phyloP scores from a whole-genome alignment of 2,113 vertebrate species.

The Gallinago jamesoni region DNA sequence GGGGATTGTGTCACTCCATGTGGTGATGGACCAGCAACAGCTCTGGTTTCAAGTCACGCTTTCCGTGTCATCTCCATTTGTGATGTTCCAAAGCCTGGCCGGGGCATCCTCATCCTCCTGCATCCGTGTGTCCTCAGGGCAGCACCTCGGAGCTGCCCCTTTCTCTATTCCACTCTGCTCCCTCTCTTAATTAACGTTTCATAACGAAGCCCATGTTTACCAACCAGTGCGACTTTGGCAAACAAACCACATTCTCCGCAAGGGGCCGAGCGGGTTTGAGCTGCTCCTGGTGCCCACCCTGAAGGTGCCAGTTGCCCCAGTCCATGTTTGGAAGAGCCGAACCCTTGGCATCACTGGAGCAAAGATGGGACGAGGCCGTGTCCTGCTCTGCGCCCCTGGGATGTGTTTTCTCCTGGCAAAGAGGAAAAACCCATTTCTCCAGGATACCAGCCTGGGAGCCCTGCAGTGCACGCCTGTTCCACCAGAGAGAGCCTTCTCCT shows the following conservation, averaged over 20 bases:
- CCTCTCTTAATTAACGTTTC: accelerated
- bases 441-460: accelerated
- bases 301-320: accelerated
- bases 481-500: conserved; percentile 37
- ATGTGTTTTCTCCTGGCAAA: too few relatives aligned
- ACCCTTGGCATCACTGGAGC: background rate
- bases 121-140: background rate
- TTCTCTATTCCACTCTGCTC: accelerated
- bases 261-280: accelerated
- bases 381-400: accelerated
- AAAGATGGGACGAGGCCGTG: accelerated
- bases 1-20: accelerated
- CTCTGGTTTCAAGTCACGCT: background rate
- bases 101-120: accelerated
- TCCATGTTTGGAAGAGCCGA: background rate
- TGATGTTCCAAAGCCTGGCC: background rate
- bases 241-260: background rate
- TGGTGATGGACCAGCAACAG: background rate
- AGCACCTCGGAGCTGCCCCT: background rate
- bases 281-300: accelerated
- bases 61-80: accelerated
- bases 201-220: accelerated
- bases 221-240: accelerated
- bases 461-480: background rate
- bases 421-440: background rate